Percentiles rank a stretch among this genome's conserved stretches.
Conservation (phyloP, 2,888 invertebrate species). For the Blastobasis adustella region DNA sequence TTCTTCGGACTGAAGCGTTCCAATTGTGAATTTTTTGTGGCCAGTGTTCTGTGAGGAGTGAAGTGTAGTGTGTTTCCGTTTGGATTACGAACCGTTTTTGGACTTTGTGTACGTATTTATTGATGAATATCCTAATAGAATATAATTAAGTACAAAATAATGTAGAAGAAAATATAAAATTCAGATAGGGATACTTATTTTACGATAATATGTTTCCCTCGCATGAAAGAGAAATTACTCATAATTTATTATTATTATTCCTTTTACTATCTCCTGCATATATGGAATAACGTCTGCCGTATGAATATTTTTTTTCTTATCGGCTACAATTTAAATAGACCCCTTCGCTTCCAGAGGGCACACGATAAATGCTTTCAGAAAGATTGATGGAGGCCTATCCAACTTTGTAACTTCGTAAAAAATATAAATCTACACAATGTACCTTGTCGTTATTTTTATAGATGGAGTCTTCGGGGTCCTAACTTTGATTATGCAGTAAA, state of each 20-base stretch:
- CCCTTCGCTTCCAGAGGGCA: background rate
- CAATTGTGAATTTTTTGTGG: background rate
- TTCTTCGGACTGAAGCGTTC: background rate
- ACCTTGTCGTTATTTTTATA: background rate
- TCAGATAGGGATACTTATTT: no score
- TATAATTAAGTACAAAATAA: no score
- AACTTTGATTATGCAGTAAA: conserved; percentile 27
- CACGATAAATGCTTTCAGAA: background rate
- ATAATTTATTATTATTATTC: no score
- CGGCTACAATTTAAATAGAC: background rate
- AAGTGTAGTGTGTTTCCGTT: background rate
- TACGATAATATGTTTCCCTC: no score
- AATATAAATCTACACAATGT: background rate
- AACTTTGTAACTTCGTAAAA: background rate
- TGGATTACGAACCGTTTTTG: background rate
- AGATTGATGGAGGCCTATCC: background rate
- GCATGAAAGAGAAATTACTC: no score
- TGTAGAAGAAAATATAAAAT: no score
- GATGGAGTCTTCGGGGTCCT: conserved; percentile 9
- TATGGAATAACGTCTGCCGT: no score
- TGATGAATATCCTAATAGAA: no score
- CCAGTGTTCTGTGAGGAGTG: background rate
- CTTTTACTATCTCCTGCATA: no score
- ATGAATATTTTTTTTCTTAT: background rate
- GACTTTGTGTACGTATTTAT: background rate